phyloP scores from a whole-genome alignment of 35 echinoderm and acorn worm genomes.

The Ophioderma brevispina region DNA sequence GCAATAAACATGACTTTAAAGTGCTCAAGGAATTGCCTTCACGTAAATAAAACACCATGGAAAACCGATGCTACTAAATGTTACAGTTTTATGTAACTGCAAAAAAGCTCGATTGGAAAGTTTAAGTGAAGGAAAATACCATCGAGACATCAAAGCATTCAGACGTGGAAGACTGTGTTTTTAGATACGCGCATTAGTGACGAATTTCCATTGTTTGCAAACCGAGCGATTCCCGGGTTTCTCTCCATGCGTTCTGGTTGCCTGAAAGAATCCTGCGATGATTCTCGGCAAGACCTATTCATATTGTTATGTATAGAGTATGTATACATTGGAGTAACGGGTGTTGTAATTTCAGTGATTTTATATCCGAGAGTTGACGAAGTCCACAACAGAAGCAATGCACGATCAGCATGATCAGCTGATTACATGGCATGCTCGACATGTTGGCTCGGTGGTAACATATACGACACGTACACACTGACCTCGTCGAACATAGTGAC shows the following conservation, averaged over 20 bases:
- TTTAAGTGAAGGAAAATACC: background rate
- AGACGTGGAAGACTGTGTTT: background rate
- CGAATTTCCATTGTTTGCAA: conserved; percentile 13
- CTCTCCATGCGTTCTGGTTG: background rate
- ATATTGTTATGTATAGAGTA: background rate
- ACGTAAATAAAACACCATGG: background rate
- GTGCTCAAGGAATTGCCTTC: background rate
- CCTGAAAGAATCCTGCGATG: background rate
- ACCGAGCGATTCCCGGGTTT: background rate
- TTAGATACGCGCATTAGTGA: conserved; percentile 1
- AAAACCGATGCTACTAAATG: background rate
- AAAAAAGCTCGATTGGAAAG: background rate
- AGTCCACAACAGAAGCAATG: no score
- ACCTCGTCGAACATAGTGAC: no score
- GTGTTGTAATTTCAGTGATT: background rate
- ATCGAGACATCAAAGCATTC: background rate
- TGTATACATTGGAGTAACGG: background rate
- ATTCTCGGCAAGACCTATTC: background rate
- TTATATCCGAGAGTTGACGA: no score
- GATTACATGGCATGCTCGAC: background rate
- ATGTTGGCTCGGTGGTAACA: background rate
- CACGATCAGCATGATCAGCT: background rate
- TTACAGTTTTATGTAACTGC: background rate
- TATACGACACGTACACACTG: no score
- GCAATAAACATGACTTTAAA: background rate